Evolutionary conservation across 1,140 invertebrate species (phyloP).

Genomic region (Rhizoglyphus robini): DNA sequence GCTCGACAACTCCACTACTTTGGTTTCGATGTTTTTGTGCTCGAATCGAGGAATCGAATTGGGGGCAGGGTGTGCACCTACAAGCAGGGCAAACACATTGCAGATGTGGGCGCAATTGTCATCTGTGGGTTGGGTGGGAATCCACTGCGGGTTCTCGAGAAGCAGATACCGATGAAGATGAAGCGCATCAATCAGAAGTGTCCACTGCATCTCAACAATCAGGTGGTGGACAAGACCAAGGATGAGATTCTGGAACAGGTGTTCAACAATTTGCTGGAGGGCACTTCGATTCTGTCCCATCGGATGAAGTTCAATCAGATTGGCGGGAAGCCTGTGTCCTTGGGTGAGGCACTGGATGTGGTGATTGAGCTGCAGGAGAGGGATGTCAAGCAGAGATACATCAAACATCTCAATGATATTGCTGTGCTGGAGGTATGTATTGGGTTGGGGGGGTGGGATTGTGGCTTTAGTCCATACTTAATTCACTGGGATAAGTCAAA

Average conservation of each 20-base stretch:
- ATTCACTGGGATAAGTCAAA: too few relatives aligned
- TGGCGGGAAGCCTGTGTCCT: constrained; percentile 60
- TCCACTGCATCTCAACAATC: constrained; percentile 79
- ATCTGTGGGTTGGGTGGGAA: constrained; percentile 67
- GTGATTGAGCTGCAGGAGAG: constrained; percentile 94
- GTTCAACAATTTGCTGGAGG: constrained; percentile 88
- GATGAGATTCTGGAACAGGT: constrained; percentile 65
- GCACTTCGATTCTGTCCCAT: constrained; percentile 90
- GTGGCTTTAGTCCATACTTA: too few relatives aligned
- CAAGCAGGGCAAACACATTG: constrained; percentile 80
- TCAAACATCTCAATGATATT: constrained; percentile 61
- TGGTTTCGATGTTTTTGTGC: constrained; percentile 84
- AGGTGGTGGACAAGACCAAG: constrained; percentile 50
- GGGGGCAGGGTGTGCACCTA: constrained; percentile 94
- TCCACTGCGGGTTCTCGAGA: constrained; percentile 84
- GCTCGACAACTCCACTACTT: constrained; percentile 87
- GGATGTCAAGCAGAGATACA: constrained; percentile 77
- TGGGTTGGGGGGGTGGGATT: too few relatives aligned
- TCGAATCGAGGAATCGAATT: constrained; percentile 87
- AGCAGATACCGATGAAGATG: constrained; percentile 93
- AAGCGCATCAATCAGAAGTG: constrained; percentile 92
- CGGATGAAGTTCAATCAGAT: constrained; percentile 88
- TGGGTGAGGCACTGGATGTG: constrained; percentile 90
- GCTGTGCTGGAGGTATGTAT: constrained; percentile 36
- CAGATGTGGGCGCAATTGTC: constrained; percentile 67